Conservation (phyloP, 2,113 vertebrate species). For the Charadrius vociferus region DNA sequence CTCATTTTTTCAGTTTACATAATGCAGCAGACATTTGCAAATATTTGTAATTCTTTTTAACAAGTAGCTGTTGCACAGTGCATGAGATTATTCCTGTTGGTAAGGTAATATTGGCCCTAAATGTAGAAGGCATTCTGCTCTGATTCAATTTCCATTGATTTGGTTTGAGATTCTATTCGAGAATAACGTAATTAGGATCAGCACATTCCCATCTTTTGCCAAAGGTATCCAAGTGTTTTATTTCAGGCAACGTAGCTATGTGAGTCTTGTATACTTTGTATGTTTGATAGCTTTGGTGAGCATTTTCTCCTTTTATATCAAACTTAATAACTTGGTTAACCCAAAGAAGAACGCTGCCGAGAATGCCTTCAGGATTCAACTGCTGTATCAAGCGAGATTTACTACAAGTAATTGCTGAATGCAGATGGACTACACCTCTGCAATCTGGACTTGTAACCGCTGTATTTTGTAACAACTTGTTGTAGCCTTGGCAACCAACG, state of each 20-base stretch:
- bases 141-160: neutral
- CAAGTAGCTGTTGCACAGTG: neutral
- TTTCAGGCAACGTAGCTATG: neutral
- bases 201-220: neutral
- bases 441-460: neutral
- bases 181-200: neutral
- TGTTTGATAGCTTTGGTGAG: neutral
- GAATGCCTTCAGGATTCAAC: neutral
- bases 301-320: neutral
- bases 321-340: neutral
- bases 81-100: neutral
- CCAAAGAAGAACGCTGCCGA: neutral
- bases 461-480: neutral
- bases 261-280: neutral
- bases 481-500: neutral
- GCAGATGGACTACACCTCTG: neutral
- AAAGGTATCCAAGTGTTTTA: neutral
- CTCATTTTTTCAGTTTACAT: neutral
- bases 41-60: neutral
- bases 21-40: neutral
- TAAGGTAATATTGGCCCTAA: neutral
- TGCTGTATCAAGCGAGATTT: neutral
- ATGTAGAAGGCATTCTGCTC: neutral
- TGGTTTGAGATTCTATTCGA: neutral
- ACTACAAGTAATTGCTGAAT: neutral